Evolutionary conservation across 2,888 invertebrate species (phyloP).

Genomic region (Drosophila conformis): DNA sequence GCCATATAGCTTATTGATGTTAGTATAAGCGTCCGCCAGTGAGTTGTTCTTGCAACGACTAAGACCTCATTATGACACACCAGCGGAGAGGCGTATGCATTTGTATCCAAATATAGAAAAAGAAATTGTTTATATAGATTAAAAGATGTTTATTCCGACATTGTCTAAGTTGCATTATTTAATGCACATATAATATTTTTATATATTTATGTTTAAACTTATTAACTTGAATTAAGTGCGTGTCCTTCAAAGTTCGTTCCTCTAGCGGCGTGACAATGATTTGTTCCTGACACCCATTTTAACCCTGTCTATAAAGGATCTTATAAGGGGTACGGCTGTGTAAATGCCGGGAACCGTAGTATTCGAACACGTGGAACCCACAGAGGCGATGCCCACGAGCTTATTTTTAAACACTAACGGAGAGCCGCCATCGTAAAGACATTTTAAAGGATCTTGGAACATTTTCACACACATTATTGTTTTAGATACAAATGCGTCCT

Average conservation of each 20-base stretch:
- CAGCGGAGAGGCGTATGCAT: background rate
- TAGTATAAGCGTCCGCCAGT: too few species aligned
- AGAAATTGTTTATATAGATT: background rate
- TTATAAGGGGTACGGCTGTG: slow-evolving; percentile 30
- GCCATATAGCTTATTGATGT: background rate
- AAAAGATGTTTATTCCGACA: background rate
- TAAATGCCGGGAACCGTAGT: slow-evolving; percentile 35
- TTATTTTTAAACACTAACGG: slow-evolving; percentile 28
- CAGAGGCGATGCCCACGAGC: slow-evolving; percentile 44
- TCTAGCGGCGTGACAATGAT: background rate
- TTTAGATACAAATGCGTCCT: background rate
- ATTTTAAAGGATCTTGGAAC: slow-evolving; percentile 20
- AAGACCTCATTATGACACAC: background rate
- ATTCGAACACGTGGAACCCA: slow-evolving; percentile 37
- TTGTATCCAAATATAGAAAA: background rate
- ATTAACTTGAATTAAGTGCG: background rate
- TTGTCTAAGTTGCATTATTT: background rate
- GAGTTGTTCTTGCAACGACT: background rate
- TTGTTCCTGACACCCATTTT: background rate
- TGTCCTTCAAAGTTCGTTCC: background rate
- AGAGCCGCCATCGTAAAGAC: slow-evolving; percentile 39
- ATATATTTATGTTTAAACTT: background rate
- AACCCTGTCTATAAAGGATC: slow-evolving; percentile 6
- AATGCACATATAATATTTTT: background rate
- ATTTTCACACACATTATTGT: slow-evolving; percentile 10